Evolutionary conservation across 2,113 vertebrate genomes (phyloP).

Genomic region (Oreotragus oreotragus): DNA sequence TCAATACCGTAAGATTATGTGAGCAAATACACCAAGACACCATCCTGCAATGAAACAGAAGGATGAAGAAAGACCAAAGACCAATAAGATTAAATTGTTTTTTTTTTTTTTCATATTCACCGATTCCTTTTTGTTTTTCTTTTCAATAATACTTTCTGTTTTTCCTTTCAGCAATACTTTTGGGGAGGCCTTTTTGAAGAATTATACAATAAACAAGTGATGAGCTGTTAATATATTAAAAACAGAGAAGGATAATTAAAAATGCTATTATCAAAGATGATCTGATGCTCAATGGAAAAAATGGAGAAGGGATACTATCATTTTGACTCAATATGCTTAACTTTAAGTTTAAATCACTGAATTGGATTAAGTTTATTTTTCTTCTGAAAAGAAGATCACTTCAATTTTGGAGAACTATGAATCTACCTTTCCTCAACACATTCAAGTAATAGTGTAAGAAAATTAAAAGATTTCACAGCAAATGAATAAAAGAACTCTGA

Average conservation of each 20-base stretch:
- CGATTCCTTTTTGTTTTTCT: background rate
- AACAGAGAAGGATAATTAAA: background rate
- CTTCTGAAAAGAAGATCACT: background rate
- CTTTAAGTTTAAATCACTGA: background rate
- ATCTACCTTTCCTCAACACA: background rate
- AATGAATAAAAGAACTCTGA: background rate
- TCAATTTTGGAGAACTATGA: background rate
- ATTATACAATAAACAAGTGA: background rate
- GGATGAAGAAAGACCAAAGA: background rate
- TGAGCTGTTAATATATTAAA: background rate
- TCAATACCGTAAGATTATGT: background rate
- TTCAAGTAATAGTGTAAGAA: background rate
- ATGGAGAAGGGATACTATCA: background rate
- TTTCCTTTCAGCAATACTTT: background rate
- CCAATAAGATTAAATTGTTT: background rate
- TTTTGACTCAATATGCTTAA: background rate
- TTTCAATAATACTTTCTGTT: background rate
- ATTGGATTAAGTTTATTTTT: background rate
- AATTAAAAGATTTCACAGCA: background rate
- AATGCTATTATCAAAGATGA: background rate
- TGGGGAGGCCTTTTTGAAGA: background rate
- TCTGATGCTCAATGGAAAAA: background rate
- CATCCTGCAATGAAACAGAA: background rate
- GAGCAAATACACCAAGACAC: background rate
- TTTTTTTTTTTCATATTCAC: background rate